Conservation (phyloP, 2,113 vertebrate genomes). For the Erinaceus europaeus region DNA sequence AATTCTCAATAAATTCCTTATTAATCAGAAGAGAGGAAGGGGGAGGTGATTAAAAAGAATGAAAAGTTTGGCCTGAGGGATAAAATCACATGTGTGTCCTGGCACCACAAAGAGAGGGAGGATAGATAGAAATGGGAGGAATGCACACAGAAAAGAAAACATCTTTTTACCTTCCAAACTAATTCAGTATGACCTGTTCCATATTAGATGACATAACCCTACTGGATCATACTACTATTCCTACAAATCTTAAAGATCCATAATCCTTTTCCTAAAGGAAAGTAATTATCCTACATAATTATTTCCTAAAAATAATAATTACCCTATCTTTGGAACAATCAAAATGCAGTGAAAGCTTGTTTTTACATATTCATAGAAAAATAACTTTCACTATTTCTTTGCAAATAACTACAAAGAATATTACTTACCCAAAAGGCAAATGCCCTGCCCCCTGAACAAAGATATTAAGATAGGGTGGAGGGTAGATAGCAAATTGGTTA, state of each 20-base stretch:
- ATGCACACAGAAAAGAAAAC: background rate
- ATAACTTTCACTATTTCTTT: background rate
- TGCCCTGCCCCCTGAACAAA: background rate
- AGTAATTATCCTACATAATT: background rate
- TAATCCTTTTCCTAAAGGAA: slow-evolving; percentile 18
- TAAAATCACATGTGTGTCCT: no score
- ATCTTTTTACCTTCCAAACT: background rate
- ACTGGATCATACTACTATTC: background rate
- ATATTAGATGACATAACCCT: background rate
- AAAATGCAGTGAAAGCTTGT: background rate
- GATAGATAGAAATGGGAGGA: background rate
- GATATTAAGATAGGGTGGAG: background rate
- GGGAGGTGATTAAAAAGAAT: no score
- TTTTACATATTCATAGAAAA: background rate
- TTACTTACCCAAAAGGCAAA: background rate
- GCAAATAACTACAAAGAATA: background rate
- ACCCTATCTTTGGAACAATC: background rate
- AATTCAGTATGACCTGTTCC: background rate
- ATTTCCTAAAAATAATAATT: background rate
- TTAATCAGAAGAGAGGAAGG: no score
- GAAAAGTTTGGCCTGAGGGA: no score
- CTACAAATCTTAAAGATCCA: background rate
- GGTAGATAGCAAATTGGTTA: no score
- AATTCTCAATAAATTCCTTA: no score
- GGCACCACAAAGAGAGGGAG: no score